phyloP scores from a whole-genome alignment of 2,113 vertebrate species.

The Suricata suricatta region DNA sequence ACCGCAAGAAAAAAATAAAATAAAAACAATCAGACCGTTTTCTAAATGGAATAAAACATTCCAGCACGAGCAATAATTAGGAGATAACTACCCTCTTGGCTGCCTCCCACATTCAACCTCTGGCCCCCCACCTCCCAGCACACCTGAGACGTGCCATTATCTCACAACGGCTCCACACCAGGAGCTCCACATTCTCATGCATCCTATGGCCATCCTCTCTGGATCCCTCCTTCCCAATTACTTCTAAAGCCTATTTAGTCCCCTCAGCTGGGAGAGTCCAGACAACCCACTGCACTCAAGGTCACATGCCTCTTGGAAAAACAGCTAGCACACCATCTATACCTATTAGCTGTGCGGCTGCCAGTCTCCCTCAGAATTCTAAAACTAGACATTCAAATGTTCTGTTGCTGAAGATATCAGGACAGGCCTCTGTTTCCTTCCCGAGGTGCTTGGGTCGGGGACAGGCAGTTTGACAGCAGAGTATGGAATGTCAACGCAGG shows the following conservation, averaged over 20 bases:
- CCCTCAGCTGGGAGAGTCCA: not conserved
- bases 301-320: not conserved
- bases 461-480: not conserved
- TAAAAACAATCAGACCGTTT: slow-evolving; percentile 78
- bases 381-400: not conserved
- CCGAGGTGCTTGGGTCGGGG: not conserved
- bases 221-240: not conserved
- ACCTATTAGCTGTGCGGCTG: not conserved
- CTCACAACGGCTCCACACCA: not conserved
- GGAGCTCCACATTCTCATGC: not conserved
- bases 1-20: not conserved
- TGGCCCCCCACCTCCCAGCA: slow-evolving; percentile 60
- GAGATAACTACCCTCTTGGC: slow-evolving; percentile 62
- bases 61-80: slow-evolving; percentile 66
- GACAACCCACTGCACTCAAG: not conserved
- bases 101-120: slow-evolving; percentile 55
- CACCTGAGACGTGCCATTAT: slow-evolving; percentile 63
- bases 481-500: fast-evolving
- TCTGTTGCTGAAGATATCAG: not conserved
- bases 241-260: not conserved
- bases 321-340: not conserved
- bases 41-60: slow-evolving; percentile 77
- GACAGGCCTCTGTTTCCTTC: not conserved
- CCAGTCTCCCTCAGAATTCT: not conserved
- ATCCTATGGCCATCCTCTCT: not conserved